phyloP scores from a whole-genome alignment of 37 sponge, comb jelly and placozoan species.

The Agelas oroides region DNA sequence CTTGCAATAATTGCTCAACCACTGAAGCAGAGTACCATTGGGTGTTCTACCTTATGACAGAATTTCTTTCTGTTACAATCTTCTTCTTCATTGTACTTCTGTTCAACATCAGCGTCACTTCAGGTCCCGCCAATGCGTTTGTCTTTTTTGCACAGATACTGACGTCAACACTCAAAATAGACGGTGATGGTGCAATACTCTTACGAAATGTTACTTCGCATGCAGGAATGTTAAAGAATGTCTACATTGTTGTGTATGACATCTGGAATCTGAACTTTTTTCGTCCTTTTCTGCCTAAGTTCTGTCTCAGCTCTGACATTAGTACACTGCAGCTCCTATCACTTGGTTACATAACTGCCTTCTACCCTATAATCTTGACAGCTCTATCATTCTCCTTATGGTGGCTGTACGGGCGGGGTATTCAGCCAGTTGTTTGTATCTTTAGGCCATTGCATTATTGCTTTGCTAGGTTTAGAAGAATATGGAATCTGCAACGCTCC shows the following conservation, averaged over 20 bases:
- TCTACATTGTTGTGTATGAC: conserved; percentile 40
- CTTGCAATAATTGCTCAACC: conserved; percentile 36
- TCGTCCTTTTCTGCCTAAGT: conserved; percentile 10
- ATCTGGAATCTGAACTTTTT: conserved; percentile 79
- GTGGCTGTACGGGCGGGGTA: conserved; percentile 28
- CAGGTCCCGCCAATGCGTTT: conserved; percentile 80
- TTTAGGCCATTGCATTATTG: conserved; percentile 47
- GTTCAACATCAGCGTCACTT: conserved; percentile 62
- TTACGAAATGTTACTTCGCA: not conserved
- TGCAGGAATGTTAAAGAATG: not conserved
- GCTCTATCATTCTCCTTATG: conserved; percentile 20
- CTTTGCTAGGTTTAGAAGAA: conserved; percentile 23
- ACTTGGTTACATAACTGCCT: conserved; percentile 45
- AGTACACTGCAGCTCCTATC: conserved; percentile 20
- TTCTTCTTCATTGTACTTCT: conserved; percentile 61
- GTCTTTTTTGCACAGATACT: conserved; percentile 75
- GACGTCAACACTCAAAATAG: conserved; percentile 24
- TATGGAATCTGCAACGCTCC: conserved; percentile 41
- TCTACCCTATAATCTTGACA: conserved; percentile 43
- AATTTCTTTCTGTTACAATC: conserved; percentile 53
- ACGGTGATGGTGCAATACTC: conserved; percentile 41
- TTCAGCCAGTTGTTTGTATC: not conserved
- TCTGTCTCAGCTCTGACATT: conserved; percentile 38
- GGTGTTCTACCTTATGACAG: conserved; percentile 55
- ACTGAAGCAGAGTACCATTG: not conserved